Evolutionary conservation across 2,888 invertebrate species (phyloP).

Genomic region (Liodrosophila aerea): DNA sequence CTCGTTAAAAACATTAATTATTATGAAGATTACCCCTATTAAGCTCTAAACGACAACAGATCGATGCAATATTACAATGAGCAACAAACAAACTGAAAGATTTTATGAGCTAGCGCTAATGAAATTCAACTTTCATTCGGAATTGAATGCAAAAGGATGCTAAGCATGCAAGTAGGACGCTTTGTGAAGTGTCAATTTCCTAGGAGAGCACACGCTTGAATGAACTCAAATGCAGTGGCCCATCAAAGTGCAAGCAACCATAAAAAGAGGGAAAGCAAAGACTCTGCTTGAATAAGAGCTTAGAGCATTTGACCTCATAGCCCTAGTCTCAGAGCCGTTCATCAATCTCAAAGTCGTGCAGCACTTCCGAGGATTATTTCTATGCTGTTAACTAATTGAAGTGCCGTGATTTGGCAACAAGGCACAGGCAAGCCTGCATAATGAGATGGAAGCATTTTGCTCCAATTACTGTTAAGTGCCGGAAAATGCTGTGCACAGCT

Average conservation of each 20-base stretch:
- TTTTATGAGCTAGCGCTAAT: slow-evolving; percentile 51
- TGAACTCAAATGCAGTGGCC: slow-evolving; percentile 20
- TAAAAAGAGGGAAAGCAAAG: not conserved
- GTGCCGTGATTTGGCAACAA: slow-evolving; percentile 64
- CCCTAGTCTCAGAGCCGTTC: slow-evolving; percentile 22
- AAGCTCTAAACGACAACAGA: not conserved
- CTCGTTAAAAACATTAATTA: slow-evolving; percentile 58
- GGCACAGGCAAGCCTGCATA: slow-evolving; percentile 47
- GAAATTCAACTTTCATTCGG: slow-evolving; percentile 48
- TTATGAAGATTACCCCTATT: too few species aligned
- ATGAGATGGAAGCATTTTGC: slow-evolving; percentile 69
- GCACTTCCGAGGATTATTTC: slow-evolving; percentile 62
- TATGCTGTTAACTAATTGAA: slow-evolving; percentile 73
- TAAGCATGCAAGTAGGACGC: not conserved
- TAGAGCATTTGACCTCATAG: slow-evolving; percentile 4
- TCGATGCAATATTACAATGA: slow-evolving; percentile 34
- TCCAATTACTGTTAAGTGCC: slow-evolving; percentile 74
- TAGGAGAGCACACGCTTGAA: slow-evolving; percentile 25
- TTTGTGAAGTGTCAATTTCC: slow-evolving; percentile 37
- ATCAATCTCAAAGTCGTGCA: slow-evolving; percentile 47
- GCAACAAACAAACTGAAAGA: slow-evolving; percentile 48
- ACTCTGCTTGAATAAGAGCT: too few species aligned
- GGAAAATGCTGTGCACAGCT: slow-evolving; percentile 66
- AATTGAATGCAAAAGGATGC: not conserved
- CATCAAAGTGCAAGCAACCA: slow-evolving; percentile 18